Conservation (phyloP, 2,113 vertebrate genomes). For the Spilogale gracilis region DNA sequence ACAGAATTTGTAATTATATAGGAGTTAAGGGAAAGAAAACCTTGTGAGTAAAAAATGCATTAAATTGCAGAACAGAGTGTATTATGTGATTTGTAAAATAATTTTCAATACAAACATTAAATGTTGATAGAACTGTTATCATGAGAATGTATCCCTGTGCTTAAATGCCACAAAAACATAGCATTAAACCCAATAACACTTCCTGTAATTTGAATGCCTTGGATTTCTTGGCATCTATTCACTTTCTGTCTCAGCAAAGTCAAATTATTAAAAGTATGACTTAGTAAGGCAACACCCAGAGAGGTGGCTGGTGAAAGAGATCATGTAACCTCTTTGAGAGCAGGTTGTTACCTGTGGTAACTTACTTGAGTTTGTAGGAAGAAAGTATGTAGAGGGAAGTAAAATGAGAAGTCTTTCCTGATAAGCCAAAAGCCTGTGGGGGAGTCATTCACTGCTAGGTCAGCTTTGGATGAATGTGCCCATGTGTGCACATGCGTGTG, state of each 20-base stretch:
- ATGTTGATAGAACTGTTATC: not conserved
- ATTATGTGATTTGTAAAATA: not conserved
- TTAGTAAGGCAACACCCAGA: not conserved
- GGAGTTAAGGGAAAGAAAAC: not conserved
- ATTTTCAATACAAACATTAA: not conserved
- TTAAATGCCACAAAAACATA: not conserved
- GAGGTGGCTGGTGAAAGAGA: not conserved
- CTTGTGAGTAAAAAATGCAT: not conserved
- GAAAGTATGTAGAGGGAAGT: not conserved
- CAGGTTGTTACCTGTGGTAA: not conserved
- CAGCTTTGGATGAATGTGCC: not conserved
- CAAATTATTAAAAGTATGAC: not conserved
- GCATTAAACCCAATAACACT: not conserved
- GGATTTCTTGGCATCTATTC: not conserved
- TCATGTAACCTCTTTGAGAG: not conserved
- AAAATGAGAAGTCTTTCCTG: not conserved
- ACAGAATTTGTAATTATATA: not conserved
- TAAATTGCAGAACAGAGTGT: not conserved
- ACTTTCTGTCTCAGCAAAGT: slow-evolving; percentile 43
- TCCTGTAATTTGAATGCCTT: slow-evolving; percentile 46
- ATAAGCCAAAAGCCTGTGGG: not conserved
- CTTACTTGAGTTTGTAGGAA: not conserved
- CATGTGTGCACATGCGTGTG: too few relatives aligned
- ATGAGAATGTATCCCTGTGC: not conserved
- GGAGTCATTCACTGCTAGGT: not conserved